phyloP scores from a whole-genome alignment of 2,888 invertebrate genomes.

The Amphipoea oculea region DNA sequence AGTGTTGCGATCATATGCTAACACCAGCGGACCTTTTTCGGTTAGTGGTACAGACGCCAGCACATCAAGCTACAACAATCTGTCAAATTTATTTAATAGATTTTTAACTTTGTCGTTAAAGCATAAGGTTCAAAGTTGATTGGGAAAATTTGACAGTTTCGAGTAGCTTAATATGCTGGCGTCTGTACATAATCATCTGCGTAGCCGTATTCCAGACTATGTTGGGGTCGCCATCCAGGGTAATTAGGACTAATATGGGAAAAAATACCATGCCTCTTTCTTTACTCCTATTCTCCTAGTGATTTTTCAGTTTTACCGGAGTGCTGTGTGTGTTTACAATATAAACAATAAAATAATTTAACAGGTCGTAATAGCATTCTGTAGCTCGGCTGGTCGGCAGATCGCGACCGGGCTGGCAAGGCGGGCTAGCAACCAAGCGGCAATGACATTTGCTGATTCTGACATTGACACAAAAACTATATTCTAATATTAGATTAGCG shows the following conservation, averaged over 20 bases:
- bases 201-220: too few relatives aligned
- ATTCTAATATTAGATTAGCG: conserved; percentile 49
- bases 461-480: conserved; percentile 59
- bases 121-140: too few relatives aligned
- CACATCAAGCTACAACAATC: too few relatives aligned
- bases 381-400: not conserved
- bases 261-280: not conserved
- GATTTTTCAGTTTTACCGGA: not conserved
- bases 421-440: conserved; percentile 39
- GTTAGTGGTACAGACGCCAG: too few relatives aligned
- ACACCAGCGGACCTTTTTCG: too few relatives aligned
- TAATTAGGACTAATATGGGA: not conserved
- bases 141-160: too few relatives aligned
- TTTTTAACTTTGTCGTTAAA: too few relatives aligned
- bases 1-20: too few relatives aligned
- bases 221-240: too few relatives aligned
- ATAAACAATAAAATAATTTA: not conserved
- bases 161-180: too few relatives aligned
- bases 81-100: too few relatives aligned
- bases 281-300: not conserved
- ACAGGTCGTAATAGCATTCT: not conserved
- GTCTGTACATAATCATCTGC: too few relatives aligned
- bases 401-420: conserved; percentile 26
- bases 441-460: conserved; percentile 56
- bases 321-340: not conserved